Evolutionary conservation across 2,113 vertebrate species (phyloP), one percentile per base, ranked within the genome.

Genomic region (Vulpes vulpes): DNA sequence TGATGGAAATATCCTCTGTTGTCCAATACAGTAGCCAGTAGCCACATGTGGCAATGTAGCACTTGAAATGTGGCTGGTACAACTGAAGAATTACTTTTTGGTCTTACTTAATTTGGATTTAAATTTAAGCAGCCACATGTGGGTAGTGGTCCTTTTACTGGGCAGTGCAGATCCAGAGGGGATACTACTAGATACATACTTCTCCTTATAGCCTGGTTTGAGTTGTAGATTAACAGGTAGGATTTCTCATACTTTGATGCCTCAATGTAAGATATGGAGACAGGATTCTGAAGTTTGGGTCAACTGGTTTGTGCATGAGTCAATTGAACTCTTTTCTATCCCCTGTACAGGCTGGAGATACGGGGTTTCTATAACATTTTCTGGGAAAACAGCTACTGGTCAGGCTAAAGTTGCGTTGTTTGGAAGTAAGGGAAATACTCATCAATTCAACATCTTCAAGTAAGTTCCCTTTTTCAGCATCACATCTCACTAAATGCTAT

Each of bases 301-400:
- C 14, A 51, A 27, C 22, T 60, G 1, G 71, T 69, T 49, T 49
- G 19, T 38, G 0, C 74, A 10, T 78, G 51, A 74, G 60, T 67
- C 59, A 51, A 32, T 23, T 15, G 53, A 94, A 85, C 0, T 93
- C n/a, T 16, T n/a, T 80, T 6, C 51, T 5, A 3, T 38, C 73
- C 74, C 80, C 53, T 57, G 0, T 93, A 27, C 60, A 99, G 99
- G 99, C 89, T 99, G 99, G 99, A 99, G 99, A 96, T 99, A 99
- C 51, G 99, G 96, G 51, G 43, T 99, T 32, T 97, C 93, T 0
- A 12, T 99, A 20, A 99, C 98, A 0, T 82, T 99, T 25, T 98
- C 98, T 57, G 99, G 99, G 82, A 98, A 27, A 3, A 78, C 0
- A 4, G 95, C 98, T 14, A 94, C 2, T 1, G 99, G 99, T 57